These are phyloP conservation scores for Homarus americanus DNA, from an alignment of 1,140 invertebrate genomes.

Conservation along the genomic window DNA sequence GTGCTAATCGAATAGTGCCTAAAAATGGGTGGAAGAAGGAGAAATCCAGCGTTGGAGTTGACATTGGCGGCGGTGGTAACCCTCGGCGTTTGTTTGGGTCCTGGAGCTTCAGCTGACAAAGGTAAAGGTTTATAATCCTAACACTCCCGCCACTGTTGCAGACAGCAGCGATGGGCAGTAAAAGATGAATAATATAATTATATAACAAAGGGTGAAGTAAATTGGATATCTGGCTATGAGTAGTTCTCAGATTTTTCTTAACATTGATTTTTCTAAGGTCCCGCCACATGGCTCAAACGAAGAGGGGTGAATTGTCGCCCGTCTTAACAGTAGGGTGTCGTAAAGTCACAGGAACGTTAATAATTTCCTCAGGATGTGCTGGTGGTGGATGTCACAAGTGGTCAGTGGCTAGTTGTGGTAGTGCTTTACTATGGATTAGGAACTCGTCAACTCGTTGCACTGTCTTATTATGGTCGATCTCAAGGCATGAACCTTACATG, in stretches of 20 bases:
- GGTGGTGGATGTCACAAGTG: no score
- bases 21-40: background rate
- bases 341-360: no score
- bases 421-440: no score
- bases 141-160: background rate
- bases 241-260: background rate
- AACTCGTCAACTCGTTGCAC: no score
- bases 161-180: background rate
- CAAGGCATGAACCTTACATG: no score
- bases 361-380: no score
- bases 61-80: slow-evolving; percentile 2
- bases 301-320: no score
- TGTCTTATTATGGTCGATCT: no score
- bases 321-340: no score
- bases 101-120: slow-evolving; percentile 1
- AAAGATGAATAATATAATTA: background rate
- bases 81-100: slow-evolving; percentile 8
- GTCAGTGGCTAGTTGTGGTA: no score
- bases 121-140: background rate
- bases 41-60: slow-evolving; percentile 1
- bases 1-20: background rate
- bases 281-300: background rate
- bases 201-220: background rate
- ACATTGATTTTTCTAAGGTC: slow-evolving; percentile 1
- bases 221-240: background rate